Conservation (phyloP, 2,797 vertebrate genomes). For the Semaprochilodus insignis region DNA sequence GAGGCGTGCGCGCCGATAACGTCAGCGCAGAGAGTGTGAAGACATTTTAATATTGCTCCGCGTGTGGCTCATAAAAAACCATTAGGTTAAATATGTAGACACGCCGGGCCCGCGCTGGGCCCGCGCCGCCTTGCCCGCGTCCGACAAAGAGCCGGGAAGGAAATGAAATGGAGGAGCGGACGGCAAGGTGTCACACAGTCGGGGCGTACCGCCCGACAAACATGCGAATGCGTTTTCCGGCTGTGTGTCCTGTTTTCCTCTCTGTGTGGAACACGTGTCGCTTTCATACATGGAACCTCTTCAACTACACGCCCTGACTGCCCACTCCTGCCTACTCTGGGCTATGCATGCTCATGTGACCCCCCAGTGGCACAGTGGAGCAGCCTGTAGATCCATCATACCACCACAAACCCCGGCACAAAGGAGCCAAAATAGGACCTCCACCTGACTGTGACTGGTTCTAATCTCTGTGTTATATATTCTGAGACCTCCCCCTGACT, state of each 20-base stretch:
- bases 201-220: constrained; percentile 23
- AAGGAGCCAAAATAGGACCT: no score
- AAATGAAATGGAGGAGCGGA: constrained; percentile 28
- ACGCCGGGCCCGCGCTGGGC: constrained; percentile 2
- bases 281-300: no score
- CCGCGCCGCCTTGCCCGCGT: constrained; percentile 14
- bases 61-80: constrained; percentile 31
- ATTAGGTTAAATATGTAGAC: constrained; percentile 51
- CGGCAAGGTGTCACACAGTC: constrained; percentile 7
- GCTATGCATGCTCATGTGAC: no score
- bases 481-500: no score
- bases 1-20: constrained; percentile 44
- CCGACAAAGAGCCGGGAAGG: constrained; percentile 30
- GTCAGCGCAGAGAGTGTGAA: constrained; percentile 35
- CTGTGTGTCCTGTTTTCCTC: constrained; percentile 71
- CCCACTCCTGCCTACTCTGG: no score
- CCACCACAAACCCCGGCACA: no score
- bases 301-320: no score
- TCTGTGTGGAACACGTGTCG: not conserved
- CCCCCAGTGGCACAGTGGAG: no score
- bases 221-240: not conserved
- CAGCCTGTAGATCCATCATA: no score
- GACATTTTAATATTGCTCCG: constrained; percentile 48
- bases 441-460: no score
- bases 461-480: no score